These are phyloP conservation scores for Myotis findleyi DNA, from an alignment of 2,797 vertebrate species.

Conservation along the genomic window DNA sequence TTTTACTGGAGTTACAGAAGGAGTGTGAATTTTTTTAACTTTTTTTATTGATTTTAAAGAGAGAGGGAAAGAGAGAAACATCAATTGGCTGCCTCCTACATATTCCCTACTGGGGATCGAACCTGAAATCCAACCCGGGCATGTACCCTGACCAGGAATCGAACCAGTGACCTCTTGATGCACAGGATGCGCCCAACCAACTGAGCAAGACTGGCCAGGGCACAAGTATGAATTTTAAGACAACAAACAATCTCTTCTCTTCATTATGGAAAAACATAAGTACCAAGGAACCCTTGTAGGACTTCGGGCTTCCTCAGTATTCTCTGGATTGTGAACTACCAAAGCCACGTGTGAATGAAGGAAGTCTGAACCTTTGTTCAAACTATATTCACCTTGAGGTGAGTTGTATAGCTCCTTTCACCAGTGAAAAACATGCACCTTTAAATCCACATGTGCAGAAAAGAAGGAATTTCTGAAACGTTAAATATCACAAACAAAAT, in stretches of 20 bases:
- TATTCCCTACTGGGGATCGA: no score
- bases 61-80: no score
- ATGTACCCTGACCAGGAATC: no score
- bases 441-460: not conserved
- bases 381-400: not conserved
- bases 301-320: not conserved
- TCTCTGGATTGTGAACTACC: not conserved
- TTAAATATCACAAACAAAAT: slow-evolving; percentile 41
- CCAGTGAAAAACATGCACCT: not conserved
- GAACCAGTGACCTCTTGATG: no score
- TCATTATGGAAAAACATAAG: slow-evolving; percentile 43
- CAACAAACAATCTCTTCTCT: slow-evolving; percentile 52
- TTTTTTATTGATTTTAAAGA: no score
- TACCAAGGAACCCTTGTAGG: not conserved
- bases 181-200: no score
- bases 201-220: no score
- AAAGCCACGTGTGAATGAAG: not conserved
- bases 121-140: no score
- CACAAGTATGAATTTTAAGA: slow-evolving; percentile 67
- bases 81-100: no score
- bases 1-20: slow-evolving; percentile 51
- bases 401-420: not conserved
- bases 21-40: not conserved
- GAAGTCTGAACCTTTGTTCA: not conserved
- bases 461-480: slow-evolving; percentile 9